Evolutionary conservation across 1,140 invertebrate genomes (phyloP), one percentile per base, ranked within the genome.

Genomic region (Zaprionus taronus): DNA sequence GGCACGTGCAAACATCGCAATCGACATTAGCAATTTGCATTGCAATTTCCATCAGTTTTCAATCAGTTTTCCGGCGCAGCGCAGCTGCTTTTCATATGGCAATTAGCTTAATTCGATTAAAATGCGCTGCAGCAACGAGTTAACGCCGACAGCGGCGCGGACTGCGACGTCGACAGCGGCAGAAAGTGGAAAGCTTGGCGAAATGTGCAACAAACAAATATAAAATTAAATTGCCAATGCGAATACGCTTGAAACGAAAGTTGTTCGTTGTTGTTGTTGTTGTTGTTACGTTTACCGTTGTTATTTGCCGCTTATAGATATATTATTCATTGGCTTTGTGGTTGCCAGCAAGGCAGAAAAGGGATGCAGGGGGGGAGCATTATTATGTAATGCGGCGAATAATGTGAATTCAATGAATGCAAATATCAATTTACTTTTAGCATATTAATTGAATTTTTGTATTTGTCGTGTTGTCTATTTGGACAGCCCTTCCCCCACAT

Each of bases 391-490:
- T 72, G 77, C 65, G 66, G 76, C 68, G 62, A 72, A 72, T 77
- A 72, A 72, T 70, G 72, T 53, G 58, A 69, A 69, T 70, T 69
- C 64, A 76, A 68, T 82, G 67, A 79, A 89, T 79, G 78, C 62
- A 70, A 79, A 89, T 90, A 84, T 90, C 85, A 89, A 89, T 89
- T 89, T 90, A 85, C 85, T 85, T 85, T 89, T 77, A 77, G 85
- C 79, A 85, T 90, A 84, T 90, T 89, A 89, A 89, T 90, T 90
- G 85, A 79, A 85, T 89, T 89, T 89, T 84, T 90, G 84, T 72
- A 72, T 84, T 73, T 81, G 72, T 87, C 63, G 62, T 74, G 53
- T 73, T 86, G 83, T 86, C 77, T 74, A 77, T 73, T 77, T 87
- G 51, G 81, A 44, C 67, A 63, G 41, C 22, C 17, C 17, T 26